Percentiles rank a stretch among this genome's conserved stretches.
Conservation (phyloP, 2,113 vertebrate genomes). For the Motacilla alba region DNA sequence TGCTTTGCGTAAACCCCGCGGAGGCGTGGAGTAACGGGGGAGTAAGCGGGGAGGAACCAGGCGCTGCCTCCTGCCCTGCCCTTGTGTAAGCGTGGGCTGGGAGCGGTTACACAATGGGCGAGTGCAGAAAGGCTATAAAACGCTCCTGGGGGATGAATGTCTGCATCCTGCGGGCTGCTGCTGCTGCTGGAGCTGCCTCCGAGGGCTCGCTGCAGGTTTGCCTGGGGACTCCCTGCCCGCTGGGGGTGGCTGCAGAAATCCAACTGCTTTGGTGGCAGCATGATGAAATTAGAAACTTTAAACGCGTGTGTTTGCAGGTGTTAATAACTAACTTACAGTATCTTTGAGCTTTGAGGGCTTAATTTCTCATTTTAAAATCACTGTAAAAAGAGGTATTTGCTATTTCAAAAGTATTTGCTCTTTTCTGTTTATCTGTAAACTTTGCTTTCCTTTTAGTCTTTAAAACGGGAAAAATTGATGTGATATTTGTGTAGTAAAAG, state of each 20-base stretch:
- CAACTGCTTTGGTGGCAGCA: accelerated
- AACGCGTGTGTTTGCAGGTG: not conserved
- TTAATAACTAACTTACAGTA: not conserved
- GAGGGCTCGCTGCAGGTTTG: not conserved
- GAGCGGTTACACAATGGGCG: constrained; percentile 63
- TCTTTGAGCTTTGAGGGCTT: not conserved
- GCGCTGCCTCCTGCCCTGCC: constrained; percentile 13
- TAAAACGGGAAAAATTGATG: not conserved
- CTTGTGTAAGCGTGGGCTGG: constrained; percentile 43
- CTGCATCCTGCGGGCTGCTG: not conserved
- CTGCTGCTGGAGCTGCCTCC: not conserved
- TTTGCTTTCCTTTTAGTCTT: not conserved
- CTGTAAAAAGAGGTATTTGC: not conserved
- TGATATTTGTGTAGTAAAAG: not conserved
- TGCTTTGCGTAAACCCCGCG: not conserved
- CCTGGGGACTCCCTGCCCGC: not conserved
- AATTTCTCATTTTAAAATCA: not conserved
- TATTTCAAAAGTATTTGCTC: not conserved
- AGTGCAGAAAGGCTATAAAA: constrained; percentile 40
- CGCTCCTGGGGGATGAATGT: not conserved
- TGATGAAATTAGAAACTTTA: not conserved
- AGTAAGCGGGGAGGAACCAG: not conserved
- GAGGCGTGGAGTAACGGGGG: constrained; percentile 8
- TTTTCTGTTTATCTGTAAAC: not conserved
- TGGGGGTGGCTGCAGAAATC: not conserved